phyloP scores from a whole-genome alignment of 2,797 vertebrate species.

The Tenualosa thibaudeaui region DNA sequence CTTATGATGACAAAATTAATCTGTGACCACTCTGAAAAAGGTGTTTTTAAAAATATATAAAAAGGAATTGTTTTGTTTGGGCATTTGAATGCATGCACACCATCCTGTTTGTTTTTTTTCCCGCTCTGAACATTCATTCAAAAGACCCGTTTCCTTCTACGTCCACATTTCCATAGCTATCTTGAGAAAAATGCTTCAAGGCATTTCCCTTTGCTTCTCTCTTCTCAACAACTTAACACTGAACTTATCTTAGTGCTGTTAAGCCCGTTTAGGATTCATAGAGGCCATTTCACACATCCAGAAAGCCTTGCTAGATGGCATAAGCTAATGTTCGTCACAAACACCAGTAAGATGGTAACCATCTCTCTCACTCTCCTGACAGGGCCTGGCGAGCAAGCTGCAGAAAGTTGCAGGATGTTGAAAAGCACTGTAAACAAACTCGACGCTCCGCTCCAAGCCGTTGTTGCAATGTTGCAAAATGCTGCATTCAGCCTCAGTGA shows the following conservation, averaged over 20 bases:
- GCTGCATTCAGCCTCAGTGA: conserved; percentile 61
- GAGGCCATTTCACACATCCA: conserved; percentile 73
- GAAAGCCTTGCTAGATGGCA: conserved; percentile 64
- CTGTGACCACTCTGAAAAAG: too few species aligned
- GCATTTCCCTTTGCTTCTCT: neutral
- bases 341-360: conserved; percentile 62
- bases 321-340: conserved; percentile 69
- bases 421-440: conserved; percentile 72
- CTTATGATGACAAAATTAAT: too few species aligned
- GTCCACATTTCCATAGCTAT: neutral
- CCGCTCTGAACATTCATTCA: too few species aligned
- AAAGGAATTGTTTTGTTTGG: too few species aligned
- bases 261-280: conserved; percentile 56
- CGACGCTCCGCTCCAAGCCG: conserved; percentile 50
- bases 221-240: neutral
- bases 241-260: neutral
- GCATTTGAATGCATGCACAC: too few species aligned
- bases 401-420: conserved; percentile 62
- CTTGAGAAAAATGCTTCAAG: neutral
- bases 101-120: too few species aligned
- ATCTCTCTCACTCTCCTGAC: conserved; percentile 72
- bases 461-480: conserved; percentile 64
- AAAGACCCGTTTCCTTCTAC: too few species aligned
- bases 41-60: too few species aligned
- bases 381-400: conserved; percentile 59